Conservation (phyloP, 1,140 invertebrate genomes). For the Pristionchus pacificus region DNA sequence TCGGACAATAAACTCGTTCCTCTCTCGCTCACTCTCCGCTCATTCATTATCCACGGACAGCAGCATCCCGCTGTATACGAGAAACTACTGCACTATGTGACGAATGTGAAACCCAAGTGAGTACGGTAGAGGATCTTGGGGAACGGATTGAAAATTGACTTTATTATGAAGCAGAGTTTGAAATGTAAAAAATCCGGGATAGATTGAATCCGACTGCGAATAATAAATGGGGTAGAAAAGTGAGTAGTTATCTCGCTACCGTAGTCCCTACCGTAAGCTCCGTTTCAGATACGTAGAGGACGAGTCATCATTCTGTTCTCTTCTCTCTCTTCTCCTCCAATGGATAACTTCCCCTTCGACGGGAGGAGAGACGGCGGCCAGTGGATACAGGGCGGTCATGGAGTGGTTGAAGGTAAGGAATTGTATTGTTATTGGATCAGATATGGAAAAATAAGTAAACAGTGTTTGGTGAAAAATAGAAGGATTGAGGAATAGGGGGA, state of each 20-base stretch:
- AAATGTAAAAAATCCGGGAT: too few relatives aligned
- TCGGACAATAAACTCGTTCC: slow-evolving; percentile 18
- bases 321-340: background rate
- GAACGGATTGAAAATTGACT: too few relatives aligned
- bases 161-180: too few relatives aligned
- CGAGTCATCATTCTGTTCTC: slow-evolving; percentile 1
- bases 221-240: too few relatives aligned
- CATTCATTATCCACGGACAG: slow-evolving; percentile 20
- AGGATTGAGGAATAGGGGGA: too few relatives aligned
- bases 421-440: too few relatives aligned
- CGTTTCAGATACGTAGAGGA: slow-evolving; percentile 3
- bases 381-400: background rate
- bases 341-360: background rate
- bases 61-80: slow-evolving; percentile 16
- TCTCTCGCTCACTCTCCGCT: slow-evolving; percentile 10
- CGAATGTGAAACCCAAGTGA: slow-evolving; percentile 24
- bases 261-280: too few relatives aligned
- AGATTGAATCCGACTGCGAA: too few relatives aligned
- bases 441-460: too few relatives aligned
- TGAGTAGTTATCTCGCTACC: too few relatives aligned
- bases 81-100: slow-evolving; percentile 18
- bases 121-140: too few relatives aligned
- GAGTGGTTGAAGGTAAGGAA: background rate
- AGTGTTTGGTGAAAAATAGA: too few relatives aligned
- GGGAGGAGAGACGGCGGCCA: background rate